Conservation (phyloP, 2,888 invertebrate species). For the Cynaeus angustus region DNA sequence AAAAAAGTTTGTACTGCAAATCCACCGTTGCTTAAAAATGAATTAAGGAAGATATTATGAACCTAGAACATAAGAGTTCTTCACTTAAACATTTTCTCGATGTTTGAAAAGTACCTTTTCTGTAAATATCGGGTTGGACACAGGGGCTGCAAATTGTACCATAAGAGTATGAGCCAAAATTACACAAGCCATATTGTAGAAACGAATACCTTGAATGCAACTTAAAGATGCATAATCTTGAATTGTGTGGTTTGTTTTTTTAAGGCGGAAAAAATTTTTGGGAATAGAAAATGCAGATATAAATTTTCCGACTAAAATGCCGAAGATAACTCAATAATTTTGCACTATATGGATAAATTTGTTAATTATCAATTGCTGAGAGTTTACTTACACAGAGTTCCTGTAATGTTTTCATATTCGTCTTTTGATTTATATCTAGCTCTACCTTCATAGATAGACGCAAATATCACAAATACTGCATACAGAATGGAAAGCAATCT, state of each 20-base stretch:
- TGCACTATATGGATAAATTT: too few relatives aligned
- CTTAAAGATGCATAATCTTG: conserved; percentile 55
- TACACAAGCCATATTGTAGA: conserved; percentile 61
- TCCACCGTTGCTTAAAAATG: conserved; percentile 55
- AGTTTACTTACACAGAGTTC: conserved; percentile 38
- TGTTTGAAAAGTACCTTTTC: conserved; percentile 57
- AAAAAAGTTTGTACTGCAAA: conserved; percentile 61
- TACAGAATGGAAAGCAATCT: conserved; percentile 48
- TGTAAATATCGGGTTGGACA: conserved; percentile 58
- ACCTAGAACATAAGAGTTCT: too few relatives aligned
- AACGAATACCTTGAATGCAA: conserved; percentile 62
- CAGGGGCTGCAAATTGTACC: conserved; percentile 57
- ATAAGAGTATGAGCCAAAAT: conserved; percentile 61
- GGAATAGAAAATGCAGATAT: conserved; percentile 57
- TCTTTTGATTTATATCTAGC: conserved; percentile 46
- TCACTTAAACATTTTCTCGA: too few relatives aligned
- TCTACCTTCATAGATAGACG: conserved; percentile 52
- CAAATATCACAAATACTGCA: conserved; percentile 45
- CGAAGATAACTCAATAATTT: too few relatives aligned
- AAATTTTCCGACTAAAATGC: conserved; percentile 55
- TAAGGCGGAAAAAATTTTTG: conserved; percentile 57
- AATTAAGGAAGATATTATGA: conserved; percentile 10
- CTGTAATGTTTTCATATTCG: conserved; percentile 45
- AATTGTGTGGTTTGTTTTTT: conserved; percentile 41
- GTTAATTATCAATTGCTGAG: too few relatives aligned